These are phyloP conservation scores for Agrypnia vestita DNA, from an alignment of 1,140 invertebrate genomes.

Conservation along the genomic window DNA sequence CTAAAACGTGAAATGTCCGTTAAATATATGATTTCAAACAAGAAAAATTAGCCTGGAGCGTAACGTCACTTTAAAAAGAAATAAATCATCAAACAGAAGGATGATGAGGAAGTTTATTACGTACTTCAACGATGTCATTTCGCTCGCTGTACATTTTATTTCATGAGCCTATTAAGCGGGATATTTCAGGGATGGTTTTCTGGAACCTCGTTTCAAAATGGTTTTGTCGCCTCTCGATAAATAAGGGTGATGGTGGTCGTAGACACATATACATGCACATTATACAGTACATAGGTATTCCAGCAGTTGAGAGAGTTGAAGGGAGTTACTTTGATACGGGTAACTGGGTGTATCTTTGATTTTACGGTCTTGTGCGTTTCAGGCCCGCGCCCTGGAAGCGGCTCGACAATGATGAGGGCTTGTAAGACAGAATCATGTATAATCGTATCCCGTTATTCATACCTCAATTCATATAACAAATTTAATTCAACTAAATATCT, in stretches of 20 bases:
- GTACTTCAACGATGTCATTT: not conserved
- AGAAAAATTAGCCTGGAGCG: no score
- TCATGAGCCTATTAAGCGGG: constrained; percentile 38
- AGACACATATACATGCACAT: not conserved
- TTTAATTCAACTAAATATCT: constrained; percentile 28
- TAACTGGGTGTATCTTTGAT: constrained; percentile 59
- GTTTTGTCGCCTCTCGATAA: constrained; percentile 52
- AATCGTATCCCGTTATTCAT: constrained; percentile 17
- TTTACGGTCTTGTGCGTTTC: constrained; percentile 57
- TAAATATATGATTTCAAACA: no score
- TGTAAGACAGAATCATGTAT: constrained; percentile 26
- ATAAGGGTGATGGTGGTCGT: constrained; percentile 28
- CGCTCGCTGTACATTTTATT: constrained; percentile 37
- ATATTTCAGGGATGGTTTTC: constrained; percentile 26
- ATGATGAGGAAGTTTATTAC: not conserved
- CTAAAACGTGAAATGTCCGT: no score
- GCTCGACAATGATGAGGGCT: constrained; percentile 29
- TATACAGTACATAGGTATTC: not conserved
- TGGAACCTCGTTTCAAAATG: constrained; percentile 23
- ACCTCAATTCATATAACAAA: constrained; percentile 28
- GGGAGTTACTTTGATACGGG: constrained; percentile 57
- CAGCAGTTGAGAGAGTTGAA: constrained; percentile 34
- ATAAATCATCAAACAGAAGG: not conserved
- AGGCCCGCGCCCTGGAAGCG: constrained; percentile 30
- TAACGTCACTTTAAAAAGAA: no score